These are phyloP conservation scores for Lasioglossum marginatum DNA, from an alignment of 2,888 invertebrate genomes.

Conservation along the genomic window DNA sequence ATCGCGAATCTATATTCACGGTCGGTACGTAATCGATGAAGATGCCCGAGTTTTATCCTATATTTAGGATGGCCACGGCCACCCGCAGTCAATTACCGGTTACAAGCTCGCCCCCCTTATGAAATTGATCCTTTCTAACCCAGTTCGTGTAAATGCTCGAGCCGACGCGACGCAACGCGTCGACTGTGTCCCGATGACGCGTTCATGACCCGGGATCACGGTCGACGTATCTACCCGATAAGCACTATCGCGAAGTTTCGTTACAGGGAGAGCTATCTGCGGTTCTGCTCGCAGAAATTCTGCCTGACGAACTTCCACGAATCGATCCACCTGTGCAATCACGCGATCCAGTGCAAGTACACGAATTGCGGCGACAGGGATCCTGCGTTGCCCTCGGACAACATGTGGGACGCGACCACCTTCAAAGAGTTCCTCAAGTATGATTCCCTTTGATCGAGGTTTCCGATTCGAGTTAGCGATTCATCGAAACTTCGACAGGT, in stretches of 20 bases:
- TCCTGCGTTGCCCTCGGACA: constrained; percentile 93
- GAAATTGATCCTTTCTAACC: constrained; percentile 71
- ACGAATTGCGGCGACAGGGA: constrained; percentile 89
- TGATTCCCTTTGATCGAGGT: constrained; percentile 6
- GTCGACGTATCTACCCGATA: neutral
- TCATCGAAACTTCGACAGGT: constrained; percentile 84
- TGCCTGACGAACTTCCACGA: constrained; percentile 95
- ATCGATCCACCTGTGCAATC: constrained; percentile 96
- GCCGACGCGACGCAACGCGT: constrained; percentile 19
- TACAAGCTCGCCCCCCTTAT: constrained; percentile 32
- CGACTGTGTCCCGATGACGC: neutral
- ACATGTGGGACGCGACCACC: constrained; percentile 98
- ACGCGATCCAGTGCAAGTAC: constrained; percentile 96
- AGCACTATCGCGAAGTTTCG: constrained; percentile 7
- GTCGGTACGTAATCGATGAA: constrained; percentile 1
- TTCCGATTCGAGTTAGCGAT: neutral
- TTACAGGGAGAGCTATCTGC: constrained; percentile 93
- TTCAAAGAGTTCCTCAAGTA: constrained; percentile 86
- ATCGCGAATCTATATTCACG: constrained; percentile 29
- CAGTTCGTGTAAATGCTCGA: constrained; percentile 63
- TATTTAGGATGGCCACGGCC: constrained; percentile 40
- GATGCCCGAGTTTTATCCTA: constrained; percentile 24
- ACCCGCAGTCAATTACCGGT: constrained; percentile 37
- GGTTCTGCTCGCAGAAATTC: constrained; percentile 96
- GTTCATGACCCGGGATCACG: neutral